Evolutionary conservation across 2,797 vertebrate genomes (phyloP), one percentile per base, ranked within the genome.

Genomic region (Hydrophis major): DNA sequence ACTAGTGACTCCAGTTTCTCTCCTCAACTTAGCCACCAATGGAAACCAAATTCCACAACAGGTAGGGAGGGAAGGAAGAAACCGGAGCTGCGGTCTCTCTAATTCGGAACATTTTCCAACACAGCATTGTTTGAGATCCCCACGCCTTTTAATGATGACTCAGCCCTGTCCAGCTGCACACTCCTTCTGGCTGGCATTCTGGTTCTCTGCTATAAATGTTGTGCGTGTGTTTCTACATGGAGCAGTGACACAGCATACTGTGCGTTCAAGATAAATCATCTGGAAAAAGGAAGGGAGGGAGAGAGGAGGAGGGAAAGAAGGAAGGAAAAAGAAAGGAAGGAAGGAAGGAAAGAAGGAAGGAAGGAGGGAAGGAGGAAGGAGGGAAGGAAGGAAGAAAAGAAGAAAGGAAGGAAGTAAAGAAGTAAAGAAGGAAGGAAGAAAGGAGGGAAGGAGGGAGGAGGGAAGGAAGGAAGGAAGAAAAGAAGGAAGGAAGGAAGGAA

Each of bases 241-340:
- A 78, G 4, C 18, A 78, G 74, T 22, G 74, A 42, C 74, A 20
- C 74, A 78, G 37, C 74, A 22, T 20, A 3, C 37, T 42, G 37
- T 22, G 37, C 0, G 7, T 42, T 78, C 32, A 78, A 42, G 74
- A 78, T 37, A 78, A 42, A 42, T 78, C 37, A 42, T 22, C 18
- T 22, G 37, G 32, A 0, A 69, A 69, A 32, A 69, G 16, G 63
- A 14, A 66, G 4, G 25, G 0, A 61, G 8, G 10, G 2, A 28
- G 25, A 25, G 2, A 11, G 8, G 60, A 3, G 20, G 6, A 59
- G 1, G 57, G 22, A 6, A 61, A 6, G 4, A 59, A 59, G 4
- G 7, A 0, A 2, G 59, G 6, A 18, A 4, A 18, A 16, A 18
- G 14, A 1, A 16, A 5, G 16, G 16, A 4, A 20, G 5, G 16